Evolutionary conservation across 2,797 vertebrate species (phyloP), one percentile per base, ranked within the genome.

Genomic region (Myripristis murdjan): DNA sequence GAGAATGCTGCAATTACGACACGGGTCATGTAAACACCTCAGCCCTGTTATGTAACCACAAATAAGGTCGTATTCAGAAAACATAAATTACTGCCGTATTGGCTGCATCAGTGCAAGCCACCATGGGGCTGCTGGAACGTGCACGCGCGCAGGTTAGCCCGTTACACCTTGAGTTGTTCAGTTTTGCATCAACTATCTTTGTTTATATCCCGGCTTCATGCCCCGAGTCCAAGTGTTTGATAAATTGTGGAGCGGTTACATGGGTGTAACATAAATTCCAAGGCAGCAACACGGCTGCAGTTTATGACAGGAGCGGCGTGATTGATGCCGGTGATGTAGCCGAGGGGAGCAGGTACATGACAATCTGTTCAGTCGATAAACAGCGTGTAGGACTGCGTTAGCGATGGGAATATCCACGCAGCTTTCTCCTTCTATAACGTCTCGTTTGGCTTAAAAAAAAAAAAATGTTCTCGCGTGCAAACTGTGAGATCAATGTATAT

Each of bases 241-340:
- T 75, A 79, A 82, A 85, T 62, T 65, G 57, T 26, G 69, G 81
- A 80, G 56, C 79, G 75, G 61, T 81, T 70, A 72, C 85, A 77
- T 79, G 74, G 58, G 77, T 57, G 59, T 64, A 35, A 70, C 81
- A 86, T 86, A 83, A 73, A 78, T 86, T 82, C 43, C 31, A 55
- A 75, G 61, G 46, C 71, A 64, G 58, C 53, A 67, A 73, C 53
- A 70, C 64, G 58, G 55, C 55, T 37, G 28, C 65, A 35, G 66
- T 83, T 77, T 79, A 79, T 81, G 80, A 84, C 71, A 76, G 55
- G 51, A 77, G 60, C 75, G 56, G 56, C 39, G 33, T 84, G 80
- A 87, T 54, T 63, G 75, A 86, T 86, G 68, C 22, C 14, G 51
- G 28, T 48, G 47, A 31, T 31, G 41, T 41, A 23, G 65, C 48